Conservation (phyloP, 1,140 invertebrate genomes). For the Phocides pigmalion region DNA sequence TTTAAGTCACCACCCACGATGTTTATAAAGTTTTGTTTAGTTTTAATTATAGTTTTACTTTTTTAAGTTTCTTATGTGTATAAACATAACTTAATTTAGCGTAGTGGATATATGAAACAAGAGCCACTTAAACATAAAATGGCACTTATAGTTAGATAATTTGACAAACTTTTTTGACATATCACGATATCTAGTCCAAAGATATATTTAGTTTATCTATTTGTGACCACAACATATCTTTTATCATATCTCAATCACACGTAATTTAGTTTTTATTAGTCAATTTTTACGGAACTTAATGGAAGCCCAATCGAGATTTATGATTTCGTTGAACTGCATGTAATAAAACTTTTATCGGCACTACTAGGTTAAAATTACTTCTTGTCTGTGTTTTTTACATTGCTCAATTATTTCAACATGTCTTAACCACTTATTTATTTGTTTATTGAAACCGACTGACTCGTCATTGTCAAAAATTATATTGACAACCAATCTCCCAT, state of each 20-base stretch:
- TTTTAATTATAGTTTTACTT: slow-evolving; percentile 30
- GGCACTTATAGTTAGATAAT: slow-evolving; percentile 15
- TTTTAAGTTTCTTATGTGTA: neutral
- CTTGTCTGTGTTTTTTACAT: neutral
- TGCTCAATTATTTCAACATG: neutral
- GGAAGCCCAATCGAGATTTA: slow-evolving; percentile 40
- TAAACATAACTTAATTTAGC: neutral
- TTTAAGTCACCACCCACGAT: slow-evolving; percentile 14
- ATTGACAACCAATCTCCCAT: neutral
- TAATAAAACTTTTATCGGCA: slow-evolving; percentile 5
- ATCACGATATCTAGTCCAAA: slow-evolving; percentile 54
- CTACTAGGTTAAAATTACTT: neutral
- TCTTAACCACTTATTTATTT: neutral
- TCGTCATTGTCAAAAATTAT: neutral
- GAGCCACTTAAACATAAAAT: slow-evolving; percentile 2
- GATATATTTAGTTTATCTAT: slow-evolving; percentile 25
- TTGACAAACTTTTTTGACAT: slow-evolving; percentile 50
- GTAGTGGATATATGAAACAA: neutral
- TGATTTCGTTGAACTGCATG: slow-evolving; percentile 39
- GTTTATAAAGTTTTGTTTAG: slow-evolving; percentile 24
- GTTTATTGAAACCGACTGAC: slow-evolving; percentile 9
- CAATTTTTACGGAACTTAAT: slow-evolving; percentile 44
- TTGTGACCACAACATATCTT: slow-evolving; percentile 42
- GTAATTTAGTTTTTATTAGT: slow-evolving; percentile 52
- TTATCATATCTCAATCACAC: slow-evolving; percentile 51